Conservation (phyloP, 1,140 invertebrate species). For the Drosophila miranda region DNA sequence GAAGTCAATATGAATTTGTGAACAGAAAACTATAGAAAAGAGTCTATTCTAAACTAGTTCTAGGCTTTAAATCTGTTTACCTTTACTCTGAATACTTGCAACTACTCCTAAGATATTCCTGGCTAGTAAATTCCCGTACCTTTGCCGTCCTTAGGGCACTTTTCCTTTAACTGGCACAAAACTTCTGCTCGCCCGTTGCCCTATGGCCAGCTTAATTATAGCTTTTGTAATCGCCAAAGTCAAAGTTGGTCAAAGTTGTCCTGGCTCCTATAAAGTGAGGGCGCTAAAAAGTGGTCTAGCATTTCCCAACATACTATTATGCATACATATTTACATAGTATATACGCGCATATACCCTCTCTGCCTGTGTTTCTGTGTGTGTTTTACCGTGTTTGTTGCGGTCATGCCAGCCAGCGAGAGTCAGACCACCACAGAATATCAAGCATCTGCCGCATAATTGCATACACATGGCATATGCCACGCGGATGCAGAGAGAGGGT, state of each 20-base stretch:
- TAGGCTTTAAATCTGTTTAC: too few species aligned
- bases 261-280: slow-evolving; percentile 21
- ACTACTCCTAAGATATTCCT: too few species aligned
- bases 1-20: too few species aligned
- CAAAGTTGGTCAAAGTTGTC: slow-evolving; percentile 56
- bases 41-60: too few species aligned
- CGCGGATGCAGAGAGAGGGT: background rate
- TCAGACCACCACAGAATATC: slow-evolving; percentile 51
- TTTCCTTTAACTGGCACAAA: slow-evolving; percentile 24
- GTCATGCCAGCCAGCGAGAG: slow-evolving; percentile 48
- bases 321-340: slow-evolving; percentile 14
- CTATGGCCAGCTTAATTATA: slow-evolving; percentile 58
- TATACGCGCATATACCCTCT: slow-evolving; percentile 15
- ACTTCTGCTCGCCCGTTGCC: slow-evolving; percentile 17
- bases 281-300: slow-evolving; percentile 59
- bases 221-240: slow-evolving; percentile 55
- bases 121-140: too few species aligned
- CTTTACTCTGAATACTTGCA: too few species aligned
- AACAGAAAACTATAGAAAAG: too few species aligned
- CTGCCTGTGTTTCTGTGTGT: background rate
- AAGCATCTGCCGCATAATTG: slow-evolving; percentile 57
- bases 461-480: slow-evolving; percentile 53
- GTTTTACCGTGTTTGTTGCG: slow-evolving; percentile 40
- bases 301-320: slow-evolving; percentile 22
- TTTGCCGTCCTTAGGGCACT: background rate